Percentiles rank a stretch among this genome's conserved stretches.
Conservation (phyloP, 2,888 invertebrate genomes). For the Andrena dorsata region DNA sequence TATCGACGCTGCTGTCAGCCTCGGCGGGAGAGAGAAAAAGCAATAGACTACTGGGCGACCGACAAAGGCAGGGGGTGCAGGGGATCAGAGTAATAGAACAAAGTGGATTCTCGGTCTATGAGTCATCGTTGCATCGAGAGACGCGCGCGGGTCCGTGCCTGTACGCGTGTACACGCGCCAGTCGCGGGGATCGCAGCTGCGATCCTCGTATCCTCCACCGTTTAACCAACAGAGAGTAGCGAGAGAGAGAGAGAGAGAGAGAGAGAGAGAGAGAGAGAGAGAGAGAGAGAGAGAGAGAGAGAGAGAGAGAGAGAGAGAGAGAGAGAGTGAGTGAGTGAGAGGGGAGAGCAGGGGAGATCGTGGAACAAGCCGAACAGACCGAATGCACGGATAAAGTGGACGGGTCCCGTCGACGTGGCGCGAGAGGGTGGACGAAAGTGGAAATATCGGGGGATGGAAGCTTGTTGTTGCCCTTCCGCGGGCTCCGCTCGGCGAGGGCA, state of each 20-base stretch:
- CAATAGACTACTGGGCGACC: constrained; percentile 9
- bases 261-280: too few species aligned
- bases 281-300: not conserved
- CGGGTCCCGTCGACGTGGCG: not conserved
- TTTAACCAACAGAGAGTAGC: constrained; percentile 17
- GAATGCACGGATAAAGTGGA: constrained; percentile 28
- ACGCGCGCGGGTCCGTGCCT: constrained; percentile 13
- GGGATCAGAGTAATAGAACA: constrained; percentile 71
- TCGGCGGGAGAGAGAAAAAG: constrained; percentile 23
- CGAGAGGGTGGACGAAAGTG: constrained; percentile 29
- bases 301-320: too few species aligned
- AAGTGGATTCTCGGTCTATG: constrained; percentile 80
- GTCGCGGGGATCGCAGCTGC: constrained; percentile 22
- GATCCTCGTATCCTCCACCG: constrained; percentile 16
- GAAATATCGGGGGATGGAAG: constrained; percentile 24
- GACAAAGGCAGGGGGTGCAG: constrained; percentile 14
- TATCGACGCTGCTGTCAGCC: constrained; percentile 26
- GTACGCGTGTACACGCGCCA: not conserved
- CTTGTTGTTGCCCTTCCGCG: constrained; percentile 15
- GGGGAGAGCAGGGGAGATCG: constrained; percentile 13
- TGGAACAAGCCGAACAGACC: constrained; percentile 17
- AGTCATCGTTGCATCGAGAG: constrained; percentile 75
- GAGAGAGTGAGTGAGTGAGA: not conserved
- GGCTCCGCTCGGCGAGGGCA: not conserved
- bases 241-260: too few species aligned